Evolutionary conservation across 2,113 vertebrate species (phyloP), one percentile per base, ranked within the genome.

Genomic region (Cyrtonyx montezumae): DNA sequence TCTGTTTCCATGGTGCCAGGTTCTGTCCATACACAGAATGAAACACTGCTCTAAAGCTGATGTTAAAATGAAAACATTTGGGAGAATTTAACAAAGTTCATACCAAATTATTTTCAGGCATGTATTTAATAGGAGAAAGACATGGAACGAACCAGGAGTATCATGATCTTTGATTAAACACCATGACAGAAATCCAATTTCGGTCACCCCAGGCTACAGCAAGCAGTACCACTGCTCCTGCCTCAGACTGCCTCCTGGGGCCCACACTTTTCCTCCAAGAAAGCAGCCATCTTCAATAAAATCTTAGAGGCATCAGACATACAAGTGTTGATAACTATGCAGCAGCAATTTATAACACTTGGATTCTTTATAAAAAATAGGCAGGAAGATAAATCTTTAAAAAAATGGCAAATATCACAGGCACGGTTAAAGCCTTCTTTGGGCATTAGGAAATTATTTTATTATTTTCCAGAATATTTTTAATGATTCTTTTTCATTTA

Each of bases 11-110:
- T 21, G 48, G 53, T 86, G 65, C 56, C 40, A 36, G 46, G 63
- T 71, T 71, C 69, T 45, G 9, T 73, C 36, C 26, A 79, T 49
- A 56, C 37, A 83, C 40, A 56, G 69, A 88, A 73, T 66, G 80
- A 86, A 96, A 84, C 46, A 56, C 22, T 4, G 5, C 30, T 70
- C 51, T 59, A 51, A 78, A 62, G 71, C 11, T 73, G 76, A 55
- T 22, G 40, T 36, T 71, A 86, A 94, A 93, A 84, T 62, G 45
- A 76, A 93, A 96, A 91, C 58, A 84, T 67, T 87, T 82, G 75
- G 48, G 36, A 92, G 55, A 87, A 73, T 82, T 79, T 69, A 76
- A 79, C 48, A 88, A 58, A 91, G 70, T 78, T 94, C 0, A 5
- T 68, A 88, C 84, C 28, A 0, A 85, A 78, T 59, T 85, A 4